Conservation (phyloP, 2,113 vertebrate genomes). For the Cnemophilus loriae region DNA sequence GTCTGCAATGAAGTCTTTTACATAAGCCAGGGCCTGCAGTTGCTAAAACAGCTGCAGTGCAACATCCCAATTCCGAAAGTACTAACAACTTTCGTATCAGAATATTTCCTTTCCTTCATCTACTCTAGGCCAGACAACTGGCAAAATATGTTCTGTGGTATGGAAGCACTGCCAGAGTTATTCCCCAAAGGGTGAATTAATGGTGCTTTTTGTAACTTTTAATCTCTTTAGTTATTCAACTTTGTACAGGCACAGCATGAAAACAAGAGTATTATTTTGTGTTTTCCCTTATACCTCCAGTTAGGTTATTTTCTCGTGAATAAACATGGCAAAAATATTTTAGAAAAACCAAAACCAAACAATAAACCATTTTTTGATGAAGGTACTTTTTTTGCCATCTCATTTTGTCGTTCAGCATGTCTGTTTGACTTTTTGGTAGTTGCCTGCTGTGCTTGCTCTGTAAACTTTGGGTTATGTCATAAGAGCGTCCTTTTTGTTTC, state of each 20-base stretch:
- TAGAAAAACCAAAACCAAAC: fast-evolving
- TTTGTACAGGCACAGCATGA: background rate
- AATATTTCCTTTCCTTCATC: background rate
- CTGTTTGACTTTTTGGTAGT: background rate
- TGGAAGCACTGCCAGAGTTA: background rate
- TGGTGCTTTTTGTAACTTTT: background rate
- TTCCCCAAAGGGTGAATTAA: background rate
- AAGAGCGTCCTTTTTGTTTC: background rate
- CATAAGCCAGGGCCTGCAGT: background rate
- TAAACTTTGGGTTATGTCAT: background rate
- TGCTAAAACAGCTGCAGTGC: background rate
- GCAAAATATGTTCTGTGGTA: background rate
- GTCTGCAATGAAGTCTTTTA: background rate
- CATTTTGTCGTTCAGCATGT: background rate
- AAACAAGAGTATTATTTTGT: background rate
- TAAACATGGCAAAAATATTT: background rate
- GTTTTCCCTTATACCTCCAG: background rate
- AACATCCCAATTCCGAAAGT: background rate
- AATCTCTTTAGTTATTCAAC: background rate
- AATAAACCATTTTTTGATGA: background rate
- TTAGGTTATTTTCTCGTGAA: background rate
- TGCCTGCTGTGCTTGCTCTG: background rate
- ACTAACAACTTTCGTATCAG: background rate
- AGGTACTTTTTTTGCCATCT: background rate
- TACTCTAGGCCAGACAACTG: background rate